phyloP scores from a whole-genome alignment of 2,113 vertebrate species.

The Clinocottus analis region DNA sequence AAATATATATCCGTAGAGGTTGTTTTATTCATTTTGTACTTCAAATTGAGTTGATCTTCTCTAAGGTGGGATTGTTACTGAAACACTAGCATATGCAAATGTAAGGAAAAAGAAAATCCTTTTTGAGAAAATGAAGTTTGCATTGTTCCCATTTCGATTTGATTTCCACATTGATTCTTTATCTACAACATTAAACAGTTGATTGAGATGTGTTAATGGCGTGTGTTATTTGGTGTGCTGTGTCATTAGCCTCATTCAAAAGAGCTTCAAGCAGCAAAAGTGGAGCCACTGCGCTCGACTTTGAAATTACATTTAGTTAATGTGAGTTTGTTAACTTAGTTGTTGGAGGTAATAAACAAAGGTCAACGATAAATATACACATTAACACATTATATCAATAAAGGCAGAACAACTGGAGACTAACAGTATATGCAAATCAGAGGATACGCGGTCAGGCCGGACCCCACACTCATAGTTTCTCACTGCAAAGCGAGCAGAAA shows the following conservation, averaged over 20 bases:
- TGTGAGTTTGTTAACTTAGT: slow-evolving; percentile 30
- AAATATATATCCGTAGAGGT: slow-evolving; percentile 58
- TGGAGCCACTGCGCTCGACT: slow-evolving; percentile 35
- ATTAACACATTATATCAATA: not conserved
- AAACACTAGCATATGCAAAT: slow-evolving; percentile 92
- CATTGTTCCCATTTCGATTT: slow-evolving; percentile 84
- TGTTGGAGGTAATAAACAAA: slow-evolving; percentile 6
- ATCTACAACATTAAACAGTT: slow-evolving; percentile 97
- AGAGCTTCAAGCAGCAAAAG: slow-evolving; percentile 75
- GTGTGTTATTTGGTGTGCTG: slow-evolving; percentile 74
- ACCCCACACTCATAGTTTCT: not conserved
- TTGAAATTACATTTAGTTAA: slow-evolving; percentile 62
- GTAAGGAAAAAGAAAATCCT: slow-evolving; percentile 86
- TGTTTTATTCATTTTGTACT: slow-evolving; percentile 66
- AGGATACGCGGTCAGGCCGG: no score
- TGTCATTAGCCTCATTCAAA: slow-evolving; percentile 72
- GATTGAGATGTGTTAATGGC: slow-evolving; percentile 88
- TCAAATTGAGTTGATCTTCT: slow-evolving; percentile 77
- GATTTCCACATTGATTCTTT: slow-evolving; percentile 93
- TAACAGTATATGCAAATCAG: not conserved
- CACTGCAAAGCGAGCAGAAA: not conserved
- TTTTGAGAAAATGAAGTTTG: slow-evolving; percentile 83
- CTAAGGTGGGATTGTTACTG: slow-evolving; percentile 86
- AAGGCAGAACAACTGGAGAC: not conserved
- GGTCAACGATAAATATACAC: not conserved